Percentiles rank a stretch among this genome's conserved stretches.
These are phyloP conservation scores for Trachemys scripta DNA, from an alignment of 2,113 vertebrate species.

Conservation along the genomic window DNA sequence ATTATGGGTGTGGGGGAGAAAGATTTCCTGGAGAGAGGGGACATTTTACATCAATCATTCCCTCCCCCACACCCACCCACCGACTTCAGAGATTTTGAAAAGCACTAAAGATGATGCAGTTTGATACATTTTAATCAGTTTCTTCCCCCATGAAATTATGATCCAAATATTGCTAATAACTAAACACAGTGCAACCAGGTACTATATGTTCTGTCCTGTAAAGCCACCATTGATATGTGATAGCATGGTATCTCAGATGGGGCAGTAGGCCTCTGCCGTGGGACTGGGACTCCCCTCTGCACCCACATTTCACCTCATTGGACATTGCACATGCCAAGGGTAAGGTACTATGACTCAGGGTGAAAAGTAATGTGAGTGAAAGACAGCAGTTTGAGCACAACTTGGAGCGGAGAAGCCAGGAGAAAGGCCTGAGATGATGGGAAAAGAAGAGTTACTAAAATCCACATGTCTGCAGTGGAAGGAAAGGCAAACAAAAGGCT, in stretches of 20 bases:
- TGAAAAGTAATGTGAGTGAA: background rate
- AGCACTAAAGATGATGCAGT: conserved; percentile 33
- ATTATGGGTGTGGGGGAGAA: conserved; percentile 61
- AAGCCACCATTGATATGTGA: background rate
- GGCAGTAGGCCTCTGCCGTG: background rate
- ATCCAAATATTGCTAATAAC: background rate
- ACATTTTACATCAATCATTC: conserved; percentile 73
- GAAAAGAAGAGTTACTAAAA: background rate
- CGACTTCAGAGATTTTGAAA: conserved; percentile 69
- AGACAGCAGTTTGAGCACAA: background rate
- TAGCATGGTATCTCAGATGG: background rate
- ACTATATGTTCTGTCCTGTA: background rate
- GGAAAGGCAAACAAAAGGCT: background rate
- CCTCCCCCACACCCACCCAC: conserved; percentile 70
- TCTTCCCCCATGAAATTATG: conserved; percentile 12
- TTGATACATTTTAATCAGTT: conserved; percentile 65
- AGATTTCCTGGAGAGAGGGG: conserved; percentile 71
- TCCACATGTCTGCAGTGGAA: background rate
- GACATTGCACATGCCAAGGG: background rate
- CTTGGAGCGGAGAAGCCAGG: background rate
- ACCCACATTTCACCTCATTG: background rate
- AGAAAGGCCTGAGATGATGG: background rate
- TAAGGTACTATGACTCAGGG: background rate
- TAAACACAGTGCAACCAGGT: background rate
- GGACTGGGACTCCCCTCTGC: background rate